A percentile compares a stretch with the other conserved stretches of the same genome.
phyloP scores from a whole-genome alignment of 2,888 invertebrate species.

The Fragum sueziense region DNA sequence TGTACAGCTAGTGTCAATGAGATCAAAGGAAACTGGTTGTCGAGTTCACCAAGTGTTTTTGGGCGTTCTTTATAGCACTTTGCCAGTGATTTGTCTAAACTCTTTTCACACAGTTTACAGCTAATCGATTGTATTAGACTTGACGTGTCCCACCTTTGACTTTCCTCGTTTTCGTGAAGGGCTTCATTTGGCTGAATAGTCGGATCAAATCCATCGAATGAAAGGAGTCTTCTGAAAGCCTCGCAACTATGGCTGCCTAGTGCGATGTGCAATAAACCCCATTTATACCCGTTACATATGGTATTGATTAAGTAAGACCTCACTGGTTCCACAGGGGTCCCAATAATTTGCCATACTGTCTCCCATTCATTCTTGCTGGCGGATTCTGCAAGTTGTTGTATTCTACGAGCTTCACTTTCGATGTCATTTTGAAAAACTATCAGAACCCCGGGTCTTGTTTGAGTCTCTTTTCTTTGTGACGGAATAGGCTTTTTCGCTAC shows the following conservation, averaged over 20 bases:
- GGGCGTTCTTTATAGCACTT: not conserved
- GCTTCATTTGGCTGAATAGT: not conserved
- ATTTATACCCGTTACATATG: not conserved
- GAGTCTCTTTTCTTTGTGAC: too few relatives aligned
- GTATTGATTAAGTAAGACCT: not conserved
- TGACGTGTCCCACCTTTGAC: not conserved
- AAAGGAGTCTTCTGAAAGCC: not conserved
- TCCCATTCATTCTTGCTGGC: not conserved
- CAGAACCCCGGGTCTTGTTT: too few relatives aligned
- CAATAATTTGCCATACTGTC: not conserved
- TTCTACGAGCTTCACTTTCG: not conserved
- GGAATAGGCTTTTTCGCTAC: too few relatives aligned
- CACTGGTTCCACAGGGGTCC: not conserved
- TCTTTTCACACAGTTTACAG: not conserved
- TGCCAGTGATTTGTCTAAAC: not conserved
- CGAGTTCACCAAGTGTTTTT: not conserved
- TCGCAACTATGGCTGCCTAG: not conserved
- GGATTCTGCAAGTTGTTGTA: not conserved
- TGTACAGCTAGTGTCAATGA: not conserved
- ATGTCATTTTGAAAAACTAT: not conserved
- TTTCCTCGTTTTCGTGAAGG: not conserved
- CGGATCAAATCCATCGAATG: not conserved
- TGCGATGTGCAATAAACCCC: not conserved
- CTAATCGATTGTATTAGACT: not conserved
- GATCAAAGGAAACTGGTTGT: not conserved